Percentiles rank a stretch among this genome's conserved stretches.
Conservation (phyloP, 2,888 invertebrate genomes). For the Polietes domitor region DNA sequence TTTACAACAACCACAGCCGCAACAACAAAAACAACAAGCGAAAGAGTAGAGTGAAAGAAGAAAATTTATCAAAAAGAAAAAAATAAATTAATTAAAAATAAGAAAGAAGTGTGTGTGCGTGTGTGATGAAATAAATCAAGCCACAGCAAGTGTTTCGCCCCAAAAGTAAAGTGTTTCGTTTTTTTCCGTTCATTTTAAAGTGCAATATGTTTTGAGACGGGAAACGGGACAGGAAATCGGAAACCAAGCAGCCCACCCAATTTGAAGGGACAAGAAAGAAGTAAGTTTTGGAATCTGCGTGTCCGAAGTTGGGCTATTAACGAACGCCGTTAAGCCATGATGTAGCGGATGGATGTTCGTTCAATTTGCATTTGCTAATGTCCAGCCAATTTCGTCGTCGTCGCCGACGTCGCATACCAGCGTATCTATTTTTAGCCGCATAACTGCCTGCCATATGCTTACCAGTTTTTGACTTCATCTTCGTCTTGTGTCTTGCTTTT, state of each 20-base stretch:
- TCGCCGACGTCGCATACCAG: conserved; percentile 54
- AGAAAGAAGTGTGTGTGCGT: too few species aligned
- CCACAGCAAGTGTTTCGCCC: conserved; percentile 47
- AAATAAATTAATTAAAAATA: conserved; percentile 48
- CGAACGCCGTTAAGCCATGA: background rate
- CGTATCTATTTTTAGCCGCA: conserved; percentile 62
- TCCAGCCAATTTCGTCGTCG: too few species aligned
- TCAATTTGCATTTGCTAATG: conserved; percentile 21
- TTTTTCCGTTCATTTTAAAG: conserved; percentile 8
- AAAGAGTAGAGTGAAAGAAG: conserved; percentile 14
- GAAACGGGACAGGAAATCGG: background rate
- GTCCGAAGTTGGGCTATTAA: background rate
- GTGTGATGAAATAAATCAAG: too few species aligned
- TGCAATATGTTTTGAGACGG: conserved; percentile 27
- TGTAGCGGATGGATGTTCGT: conserved; percentile 1
- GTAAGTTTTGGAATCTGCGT: background rate
- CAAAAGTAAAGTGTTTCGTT: background rate
- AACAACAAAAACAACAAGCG: too few species aligned
- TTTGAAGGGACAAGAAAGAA: background rate
- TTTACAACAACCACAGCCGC: conserved; percentile 4
- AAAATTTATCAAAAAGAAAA: background rate
- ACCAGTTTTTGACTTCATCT: conserved; percentile 53
- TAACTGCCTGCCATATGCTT: conserved; percentile 66
- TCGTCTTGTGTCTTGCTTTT: conserved; percentile 45
- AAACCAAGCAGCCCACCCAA: background rate